phyloP scores from a whole-genome alignment of 1,140 invertebrate genomes.

The Lasioglossum baleicum region DNA sequence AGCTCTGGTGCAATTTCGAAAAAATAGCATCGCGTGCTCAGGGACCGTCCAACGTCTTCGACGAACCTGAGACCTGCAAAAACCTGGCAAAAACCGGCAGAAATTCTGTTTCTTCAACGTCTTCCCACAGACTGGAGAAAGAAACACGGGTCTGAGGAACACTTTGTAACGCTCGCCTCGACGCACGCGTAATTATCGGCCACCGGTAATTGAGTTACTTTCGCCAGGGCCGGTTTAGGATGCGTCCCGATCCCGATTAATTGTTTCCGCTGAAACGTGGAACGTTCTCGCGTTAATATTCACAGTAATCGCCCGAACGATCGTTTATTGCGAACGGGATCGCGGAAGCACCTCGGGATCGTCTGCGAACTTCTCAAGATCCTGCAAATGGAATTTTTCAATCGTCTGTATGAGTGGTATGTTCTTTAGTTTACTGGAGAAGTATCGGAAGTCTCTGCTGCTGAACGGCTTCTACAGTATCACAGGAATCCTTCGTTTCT shows the following conservation, averaged over 20 bases:
- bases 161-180: not conserved
- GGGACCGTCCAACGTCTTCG: not conserved
- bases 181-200: conserved; percentile 4
- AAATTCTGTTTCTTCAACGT: not conserved
- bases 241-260: conserved; percentile 4
- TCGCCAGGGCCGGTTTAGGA: not conserved
- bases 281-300: not conserved
- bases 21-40: conserved; percentile 15
- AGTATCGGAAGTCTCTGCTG: too few species aligned
- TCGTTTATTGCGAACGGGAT: not conserved
- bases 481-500: too few species aligned
- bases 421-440: too few species aligned
- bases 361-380: too few species aligned
- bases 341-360: too few species aligned
- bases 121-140: too few species aligned
- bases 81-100: not conserved
- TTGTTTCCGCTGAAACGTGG: conserved; percentile 7
- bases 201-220: conserved; percentile 22
- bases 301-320: not conserved
- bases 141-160: too few species aligned
- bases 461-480: too few species aligned
- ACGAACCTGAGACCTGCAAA: not conserved
- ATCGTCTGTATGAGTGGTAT: too few species aligned
- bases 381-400: too few species aligned
- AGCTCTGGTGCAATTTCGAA: not conserved